Evolutionary conservation across 2,797 vertebrate species (phyloP).

Genomic region (Gouania willdenowi): DNA sequence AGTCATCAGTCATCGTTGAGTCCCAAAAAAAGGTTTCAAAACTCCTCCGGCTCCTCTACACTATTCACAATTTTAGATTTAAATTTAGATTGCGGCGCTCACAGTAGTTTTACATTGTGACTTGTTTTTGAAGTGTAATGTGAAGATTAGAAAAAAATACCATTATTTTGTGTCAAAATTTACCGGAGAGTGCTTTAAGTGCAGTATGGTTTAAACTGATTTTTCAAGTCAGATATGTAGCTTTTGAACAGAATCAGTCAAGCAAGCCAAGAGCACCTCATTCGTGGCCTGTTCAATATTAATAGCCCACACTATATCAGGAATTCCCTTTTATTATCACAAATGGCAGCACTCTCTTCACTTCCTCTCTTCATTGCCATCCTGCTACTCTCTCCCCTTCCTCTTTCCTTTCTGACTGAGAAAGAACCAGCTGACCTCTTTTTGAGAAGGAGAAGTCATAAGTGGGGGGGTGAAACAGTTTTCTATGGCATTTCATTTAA

Average conservation of each 20-base stretch:
- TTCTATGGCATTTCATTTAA: slow-evolving; percentile 56
- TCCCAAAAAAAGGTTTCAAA: no score
- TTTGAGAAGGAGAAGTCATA: slow-evolving; percentile 44
- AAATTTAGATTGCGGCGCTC: no score
- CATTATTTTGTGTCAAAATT: no score
- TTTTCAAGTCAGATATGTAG: neutral
- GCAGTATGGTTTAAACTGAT: no score
- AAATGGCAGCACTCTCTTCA: slow-evolving; percentile 36
- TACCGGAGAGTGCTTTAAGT: no score
- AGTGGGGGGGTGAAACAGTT: slow-evolving; percentile 48
- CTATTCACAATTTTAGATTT: no score
- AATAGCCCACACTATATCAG: slow-evolving; percentile 37
- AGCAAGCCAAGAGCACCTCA: slow-evolving; percentile 10
- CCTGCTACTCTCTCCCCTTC: slow-evolving; percentile 40
- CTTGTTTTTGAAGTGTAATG: no score
- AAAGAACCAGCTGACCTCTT: slow-evolving; percentile 55
- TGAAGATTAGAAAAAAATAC: no score
- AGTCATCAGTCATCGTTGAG: no score
- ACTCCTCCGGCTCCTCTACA: no score
- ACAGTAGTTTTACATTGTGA: no score
- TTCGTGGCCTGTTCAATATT: slow-evolving; percentile 28
- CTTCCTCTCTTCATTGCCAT: slow-evolving; percentile 32
- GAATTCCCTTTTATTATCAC: slow-evolving; percentile 62
- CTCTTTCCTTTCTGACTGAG: slow-evolving; percentile 41
- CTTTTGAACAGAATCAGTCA: neutral